Percentiles rank a stretch among this genome's conserved stretches.
Conservation (phyloP, 2,113 vertebrate genomes). For the Arvicanthis niloticus region DNA sequence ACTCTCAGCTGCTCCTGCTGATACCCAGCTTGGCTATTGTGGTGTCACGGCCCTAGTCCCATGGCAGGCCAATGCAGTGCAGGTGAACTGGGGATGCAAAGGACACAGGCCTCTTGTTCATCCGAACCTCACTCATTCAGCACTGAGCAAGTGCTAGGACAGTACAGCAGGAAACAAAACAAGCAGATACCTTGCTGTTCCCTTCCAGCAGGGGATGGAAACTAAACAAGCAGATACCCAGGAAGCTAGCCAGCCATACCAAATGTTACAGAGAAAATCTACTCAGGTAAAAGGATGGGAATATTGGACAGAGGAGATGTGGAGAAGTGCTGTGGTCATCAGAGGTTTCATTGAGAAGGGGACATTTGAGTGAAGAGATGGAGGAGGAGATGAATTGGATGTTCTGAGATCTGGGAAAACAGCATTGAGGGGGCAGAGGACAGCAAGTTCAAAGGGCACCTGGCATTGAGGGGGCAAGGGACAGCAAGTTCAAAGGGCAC, state of each 20-base stretch:
- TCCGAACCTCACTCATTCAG: background rate
- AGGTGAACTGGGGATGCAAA: background rate
- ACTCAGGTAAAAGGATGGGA: background rate
- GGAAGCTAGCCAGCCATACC: background rate
- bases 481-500: background rate
- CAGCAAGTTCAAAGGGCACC: background rate
- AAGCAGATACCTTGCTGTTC: background rate
- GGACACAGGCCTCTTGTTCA: background rate
- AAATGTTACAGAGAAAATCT: background rate
- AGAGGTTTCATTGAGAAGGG: background rate
- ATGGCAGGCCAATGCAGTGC: rapidly evolving
- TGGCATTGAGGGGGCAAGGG: background rate
- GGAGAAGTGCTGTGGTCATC: background rate
- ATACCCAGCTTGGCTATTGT: rapidly evolving
- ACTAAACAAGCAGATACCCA: background rate
- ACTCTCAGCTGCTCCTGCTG: background rate
- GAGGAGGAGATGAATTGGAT: background rate
- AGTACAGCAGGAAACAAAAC: background rate
- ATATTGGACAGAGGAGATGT: no score
- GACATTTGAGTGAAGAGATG: background rate
- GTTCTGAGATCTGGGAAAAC: background rate
- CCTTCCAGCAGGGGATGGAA: background rate
- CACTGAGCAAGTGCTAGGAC: background rate
- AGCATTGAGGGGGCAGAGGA: background rate
- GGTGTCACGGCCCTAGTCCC: no score